phyloP scores from a whole-genome alignment of 2,797 vertebrate species.

The Tragelaphus eurycerus region DNA sequence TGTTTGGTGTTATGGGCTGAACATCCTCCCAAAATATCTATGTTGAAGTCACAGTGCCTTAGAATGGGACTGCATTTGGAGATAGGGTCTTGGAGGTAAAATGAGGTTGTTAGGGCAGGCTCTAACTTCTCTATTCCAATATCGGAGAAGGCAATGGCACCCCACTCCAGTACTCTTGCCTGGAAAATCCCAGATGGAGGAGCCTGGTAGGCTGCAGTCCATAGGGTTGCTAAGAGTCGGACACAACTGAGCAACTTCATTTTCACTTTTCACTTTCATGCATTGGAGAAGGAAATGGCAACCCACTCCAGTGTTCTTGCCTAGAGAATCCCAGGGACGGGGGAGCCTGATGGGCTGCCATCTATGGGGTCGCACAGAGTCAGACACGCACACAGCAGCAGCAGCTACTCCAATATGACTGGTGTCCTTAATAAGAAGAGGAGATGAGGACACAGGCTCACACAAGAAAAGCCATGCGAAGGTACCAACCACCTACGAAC shows the following conservation, averaged over 20 bases:
- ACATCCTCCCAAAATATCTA: background rate
- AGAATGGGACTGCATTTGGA: background rate
- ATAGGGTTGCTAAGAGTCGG: too few relatives aligned
- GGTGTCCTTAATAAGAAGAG: background rate
- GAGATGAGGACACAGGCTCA: background rate
- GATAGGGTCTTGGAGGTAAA: background rate
- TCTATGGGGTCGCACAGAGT: too few relatives aligned
- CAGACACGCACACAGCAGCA: rapidly evolving
- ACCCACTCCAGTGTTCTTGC: too few relatives aligned
- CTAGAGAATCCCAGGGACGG: too few relatives aligned
- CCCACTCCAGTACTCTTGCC: too few relatives aligned
- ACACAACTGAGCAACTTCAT: too few relatives aligned
- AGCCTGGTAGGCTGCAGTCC: too few relatives aligned
- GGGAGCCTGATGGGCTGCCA: too few relatives aligned
- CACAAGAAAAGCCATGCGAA: background rate
- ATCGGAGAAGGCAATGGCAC: background rate
- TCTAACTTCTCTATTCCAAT: background rate
- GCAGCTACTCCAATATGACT: background rate
- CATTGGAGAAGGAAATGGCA: too few relatives aligned
- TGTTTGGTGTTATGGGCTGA: background rate
- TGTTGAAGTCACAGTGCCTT: background rate
- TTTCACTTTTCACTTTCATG: too few relatives aligned
- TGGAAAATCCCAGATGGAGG: too few relatives aligned
- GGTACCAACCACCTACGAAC: background rate
- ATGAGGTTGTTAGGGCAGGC: background rate